Evolutionary conservation across 2,888 invertebrate species (phyloP).

Genomic region (Myathropa florea): DNA sequence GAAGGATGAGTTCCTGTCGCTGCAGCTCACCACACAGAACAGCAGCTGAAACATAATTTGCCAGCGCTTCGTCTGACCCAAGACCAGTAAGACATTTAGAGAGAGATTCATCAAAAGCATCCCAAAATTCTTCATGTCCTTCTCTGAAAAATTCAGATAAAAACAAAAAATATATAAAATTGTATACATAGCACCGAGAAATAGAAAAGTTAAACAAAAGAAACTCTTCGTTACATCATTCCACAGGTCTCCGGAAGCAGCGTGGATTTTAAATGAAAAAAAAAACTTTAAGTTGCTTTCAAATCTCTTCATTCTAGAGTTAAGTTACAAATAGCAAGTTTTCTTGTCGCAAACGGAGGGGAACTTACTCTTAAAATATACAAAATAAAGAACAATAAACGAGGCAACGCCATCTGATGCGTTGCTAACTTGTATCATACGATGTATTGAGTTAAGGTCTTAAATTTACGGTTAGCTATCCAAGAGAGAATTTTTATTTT

Average conservation of each 20-base stretch:
- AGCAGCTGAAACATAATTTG: slow-evolving; percentile 53
- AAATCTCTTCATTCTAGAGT: slow-evolving; percentile 6
- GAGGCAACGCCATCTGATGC: slow-evolving; percentile 26
- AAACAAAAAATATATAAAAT: slow-evolving; percentile 1
- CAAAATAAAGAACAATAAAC: neutral
- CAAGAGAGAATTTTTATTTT: slow-evolving; percentile 11
- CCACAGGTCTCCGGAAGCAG: slow-evolving; percentile 19
- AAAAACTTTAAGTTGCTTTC: slow-evolving; percentile 1
- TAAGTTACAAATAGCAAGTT: slow-evolving; percentile 3
- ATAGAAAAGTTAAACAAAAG: neutral
- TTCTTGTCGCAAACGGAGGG: neutral
- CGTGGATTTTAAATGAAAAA: slow-evolving; percentile 7
- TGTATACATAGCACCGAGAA: neutral
- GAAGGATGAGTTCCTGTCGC: slow-evolving; percentile 83
- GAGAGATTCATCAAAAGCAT: neutral
- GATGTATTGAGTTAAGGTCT: slow-evolving; percentile 22
- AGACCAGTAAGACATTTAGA: slow-evolving; percentile 64
- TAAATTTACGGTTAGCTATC: slow-evolving; percentile 28
- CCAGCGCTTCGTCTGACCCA: slow-evolving; percentile 35
- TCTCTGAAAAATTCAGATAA: slow-evolving; percentile 36
- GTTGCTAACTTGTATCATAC: slow-evolving; percentile 25
- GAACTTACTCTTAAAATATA: neutral
- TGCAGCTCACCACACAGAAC: slow-evolving; percentile 62
- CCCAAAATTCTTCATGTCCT: neutral
- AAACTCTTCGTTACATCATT: slow-evolving; percentile 40